Percentiles rank a stretch among this genome's conserved stretches.
phyloP scores from a whole-genome alignment of 2,797 vertebrate species.

The Hafferia zeledoni region DNA sequence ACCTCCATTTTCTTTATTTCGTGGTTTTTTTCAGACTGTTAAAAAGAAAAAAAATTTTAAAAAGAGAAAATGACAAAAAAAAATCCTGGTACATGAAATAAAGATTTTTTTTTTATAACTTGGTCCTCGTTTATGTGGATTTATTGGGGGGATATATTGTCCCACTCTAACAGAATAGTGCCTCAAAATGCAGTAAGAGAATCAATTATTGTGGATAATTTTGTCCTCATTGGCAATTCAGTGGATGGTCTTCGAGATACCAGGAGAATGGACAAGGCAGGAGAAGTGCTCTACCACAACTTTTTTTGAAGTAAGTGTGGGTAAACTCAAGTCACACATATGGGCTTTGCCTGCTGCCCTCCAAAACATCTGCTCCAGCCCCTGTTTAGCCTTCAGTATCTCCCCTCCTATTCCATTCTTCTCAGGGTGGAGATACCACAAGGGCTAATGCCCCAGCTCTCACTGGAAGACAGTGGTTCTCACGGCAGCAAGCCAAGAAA shows the following conservation, averaged over 20 bases:
- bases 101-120: constrained; percentile 80
- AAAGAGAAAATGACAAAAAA: constrained; percentile 79
- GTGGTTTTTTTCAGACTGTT: constrained; percentile 84
- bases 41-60: constrained; percentile 83
- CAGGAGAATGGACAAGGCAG: background rate
- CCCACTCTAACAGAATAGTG: background rate
- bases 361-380: background rate
- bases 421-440: background rate
- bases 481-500: accelerated
- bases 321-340: background rate
- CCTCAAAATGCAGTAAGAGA: background rate
- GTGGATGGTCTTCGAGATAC: accelerated
- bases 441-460: background rate
- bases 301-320: background rate
- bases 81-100: constrained; percentile 85
- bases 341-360: background rate
- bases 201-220: background rate
- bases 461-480: background rate
- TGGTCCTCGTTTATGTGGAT: constrained; percentile 58
- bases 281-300: background rate
- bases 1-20: constrained; percentile 81
- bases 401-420: background rate
- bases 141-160: constrained; percentile 3
- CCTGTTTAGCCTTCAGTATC: background rate
- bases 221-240: background rate